These are phyloP conservation scores for Phoxinus dragarum DNA, from an alignment of 2,797 vertebrate genomes.

Conservation along the genomic window DNA sequence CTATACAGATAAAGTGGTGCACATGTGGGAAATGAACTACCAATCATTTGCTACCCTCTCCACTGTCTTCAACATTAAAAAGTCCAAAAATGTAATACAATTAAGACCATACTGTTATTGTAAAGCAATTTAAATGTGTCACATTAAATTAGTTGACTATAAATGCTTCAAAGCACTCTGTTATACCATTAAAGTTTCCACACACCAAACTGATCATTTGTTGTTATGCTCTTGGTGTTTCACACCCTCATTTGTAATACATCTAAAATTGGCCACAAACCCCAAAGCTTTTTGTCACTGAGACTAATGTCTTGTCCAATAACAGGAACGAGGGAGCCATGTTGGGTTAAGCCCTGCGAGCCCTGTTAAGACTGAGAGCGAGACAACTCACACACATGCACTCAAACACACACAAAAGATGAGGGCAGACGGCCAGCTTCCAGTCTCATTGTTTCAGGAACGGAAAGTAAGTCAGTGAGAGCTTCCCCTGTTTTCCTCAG, in stretches of 20 bases:
- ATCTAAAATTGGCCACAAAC: conserved; percentile 39
- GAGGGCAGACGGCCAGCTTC: conserved; percentile 46
- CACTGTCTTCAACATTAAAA: background rate
- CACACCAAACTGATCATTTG: background rate
- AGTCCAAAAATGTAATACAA: background rate
- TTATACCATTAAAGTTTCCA: background rate
- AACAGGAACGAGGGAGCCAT: conserved; percentile 45
- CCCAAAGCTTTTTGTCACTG: conserved; percentile 30
- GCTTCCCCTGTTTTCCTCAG: conserved; percentile 52
- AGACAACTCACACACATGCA: conserved; percentile 67
- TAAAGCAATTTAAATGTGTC: conserved; percentile 10
- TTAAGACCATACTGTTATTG: background rate
- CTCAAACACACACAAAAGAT: conserved; percentile 56
- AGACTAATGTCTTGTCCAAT: conserved; percentile 49
- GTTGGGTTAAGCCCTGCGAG: conserved; percentile 42
- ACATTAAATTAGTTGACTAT: conserved; percentile 6
- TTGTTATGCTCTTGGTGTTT: conserved; percentile 72
- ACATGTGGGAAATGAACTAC: background rate
- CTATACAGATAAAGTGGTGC: background rate
- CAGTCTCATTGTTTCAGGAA: conserved; percentile 58
- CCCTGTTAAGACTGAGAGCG: conserved; percentile 73
- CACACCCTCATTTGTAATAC: conserved; percentile 18
- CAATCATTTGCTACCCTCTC: background rate
- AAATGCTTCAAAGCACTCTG: conserved; percentile 7
- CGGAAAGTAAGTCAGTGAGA: conserved; percentile 49